phyloP scores from a whole-genome alignment of 2,888 invertebrate genomes.

The Conops quadrifasciatus region DNA sequence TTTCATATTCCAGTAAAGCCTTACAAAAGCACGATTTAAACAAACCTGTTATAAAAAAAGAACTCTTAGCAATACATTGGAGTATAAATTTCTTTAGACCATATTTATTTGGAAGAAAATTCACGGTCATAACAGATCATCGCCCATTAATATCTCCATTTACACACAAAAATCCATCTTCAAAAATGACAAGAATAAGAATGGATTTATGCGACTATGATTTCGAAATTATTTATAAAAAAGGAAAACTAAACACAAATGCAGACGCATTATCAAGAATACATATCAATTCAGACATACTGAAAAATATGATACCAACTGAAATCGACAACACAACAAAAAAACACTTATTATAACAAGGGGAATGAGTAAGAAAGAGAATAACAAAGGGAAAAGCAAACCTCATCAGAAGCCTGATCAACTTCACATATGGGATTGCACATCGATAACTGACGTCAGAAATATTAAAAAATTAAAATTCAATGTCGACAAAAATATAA shows the following conservation, averaged over 20 bases:
- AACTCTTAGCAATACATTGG: conserved; percentile 4
- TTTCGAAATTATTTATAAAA: too few species aligned
- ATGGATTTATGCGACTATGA: background rate
- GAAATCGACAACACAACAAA: too few species aligned
- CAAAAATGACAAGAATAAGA: conserved; percentile 4
- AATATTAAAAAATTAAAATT: background rate
- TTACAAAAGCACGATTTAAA: conserved; percentile 6
- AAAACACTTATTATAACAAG: too few species aligned
- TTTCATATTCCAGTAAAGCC: background rate
- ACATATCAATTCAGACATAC: background rate
- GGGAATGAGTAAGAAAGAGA: too few species aligned
- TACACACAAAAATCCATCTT: conserved; percentile 8
- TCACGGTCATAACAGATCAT: too few species aligned
- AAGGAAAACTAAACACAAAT: background rate
- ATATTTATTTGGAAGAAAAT: conserved; percentile 10
- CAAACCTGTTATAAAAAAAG: background rate
- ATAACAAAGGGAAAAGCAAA: background rate
- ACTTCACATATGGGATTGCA: background rate
- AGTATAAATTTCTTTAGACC: conserved; percentile 1
- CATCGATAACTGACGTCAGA: background rate
- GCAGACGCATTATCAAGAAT: conserved; percentile 5
- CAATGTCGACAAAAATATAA: background rate
- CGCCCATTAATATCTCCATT: too few species aligned
- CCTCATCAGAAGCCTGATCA: background rate
- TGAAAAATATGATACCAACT: background rate